Base-by-base conservation (phyloP, 2,888 invertebrate species). In the Criorhina ranunculi region DNA sequence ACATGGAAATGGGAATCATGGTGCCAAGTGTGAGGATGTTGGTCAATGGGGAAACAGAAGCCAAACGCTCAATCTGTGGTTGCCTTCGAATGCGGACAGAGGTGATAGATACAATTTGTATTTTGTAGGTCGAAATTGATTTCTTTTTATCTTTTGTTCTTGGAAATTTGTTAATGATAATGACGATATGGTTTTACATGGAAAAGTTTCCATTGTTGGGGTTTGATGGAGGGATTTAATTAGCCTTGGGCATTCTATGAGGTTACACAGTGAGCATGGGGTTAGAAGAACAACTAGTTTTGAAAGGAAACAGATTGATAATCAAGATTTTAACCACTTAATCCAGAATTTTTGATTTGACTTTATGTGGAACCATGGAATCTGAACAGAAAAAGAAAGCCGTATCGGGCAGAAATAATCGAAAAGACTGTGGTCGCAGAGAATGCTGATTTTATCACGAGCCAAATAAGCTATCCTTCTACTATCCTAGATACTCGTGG, bases 1-100 rank as follows among this genome's bases (percentile, higher is more conserved):
- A n/a, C n/a, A 73, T 80, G 75, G 80, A 80, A 69, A 75, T 80
- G 51, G 73, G 73, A 78, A 57, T 79, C 75, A 79, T 78, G 55
- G 62, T 42, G 29, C 49, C 64, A 70, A 60, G 17, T 76, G 35
- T 64, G 70, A 76, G 70, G 69, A 53, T 57, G 75, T 59, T 72
- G 59, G 75, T 67, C 66, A 49, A 55, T 57, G 69, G 66, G 62
- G 62, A 79, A 73, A 83, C 83, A 79, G 83, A 79, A 83, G 83
- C 73, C 35, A 42, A 53, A 62, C 33, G 55, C 62, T 33, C 77
- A 53, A 15, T 37, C 40, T 83, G 83, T 57, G 77, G 83, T 77
- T 66, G 11, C 37, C 9, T 46, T 66, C 51, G 44, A 42, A 29
- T 5, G 8, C 51, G 35, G 51, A 66, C 29, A 31, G 29, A 15